Conservation (phyloP, 2,888 invertebrate species). For the Nephrotoma guestfalica region DNA sequence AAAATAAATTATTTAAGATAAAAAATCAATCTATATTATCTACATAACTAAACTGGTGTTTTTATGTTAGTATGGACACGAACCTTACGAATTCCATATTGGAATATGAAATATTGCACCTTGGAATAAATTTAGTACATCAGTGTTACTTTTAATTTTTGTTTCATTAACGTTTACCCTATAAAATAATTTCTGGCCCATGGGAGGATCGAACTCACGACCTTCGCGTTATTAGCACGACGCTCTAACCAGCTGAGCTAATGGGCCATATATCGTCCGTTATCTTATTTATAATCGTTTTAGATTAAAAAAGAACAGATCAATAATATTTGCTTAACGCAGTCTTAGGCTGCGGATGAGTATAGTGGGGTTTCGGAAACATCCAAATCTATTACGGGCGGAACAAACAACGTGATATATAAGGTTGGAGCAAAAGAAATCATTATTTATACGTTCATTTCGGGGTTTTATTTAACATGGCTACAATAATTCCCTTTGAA, state of each 20-base stretch:
- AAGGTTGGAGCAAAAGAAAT: no score
- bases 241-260: conserved; percentile 11
- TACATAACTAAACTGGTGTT: background rate
- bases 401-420: no score
- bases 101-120: background rate
- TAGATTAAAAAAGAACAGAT: no score
- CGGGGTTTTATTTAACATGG: no score
- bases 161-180: background rate
- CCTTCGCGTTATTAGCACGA: conserved; percentile 13
- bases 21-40: background rate
- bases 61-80: background rate
- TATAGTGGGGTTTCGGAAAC: no score
- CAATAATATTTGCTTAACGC: no score
- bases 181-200: conserved; percentile 11
- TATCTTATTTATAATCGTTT: no score
- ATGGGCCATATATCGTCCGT: conserved; percentile 2
- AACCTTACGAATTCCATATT: background rate
- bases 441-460: no score
- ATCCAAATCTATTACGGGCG: no score
- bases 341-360: no score
- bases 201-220: conserved; percentile 15
- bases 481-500: no score
- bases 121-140: no score
- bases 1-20: background rate
- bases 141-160: background rate